Conservation (phyloP, 2,888 invertebrate genomes). For the Hemaris fuciformis region DNA sequence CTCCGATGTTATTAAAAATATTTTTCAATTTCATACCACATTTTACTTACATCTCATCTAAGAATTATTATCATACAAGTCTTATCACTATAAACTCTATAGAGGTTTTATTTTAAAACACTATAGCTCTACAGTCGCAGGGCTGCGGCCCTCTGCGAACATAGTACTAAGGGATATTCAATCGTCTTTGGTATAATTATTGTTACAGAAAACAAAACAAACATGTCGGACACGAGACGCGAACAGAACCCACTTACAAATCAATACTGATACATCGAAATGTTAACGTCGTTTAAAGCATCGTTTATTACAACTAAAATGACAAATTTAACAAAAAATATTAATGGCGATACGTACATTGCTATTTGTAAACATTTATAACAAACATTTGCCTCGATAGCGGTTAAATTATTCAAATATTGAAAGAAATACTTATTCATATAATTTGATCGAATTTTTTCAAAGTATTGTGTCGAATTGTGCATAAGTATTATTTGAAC, state of each 20-base stretch:
- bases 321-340: slow-evolving; percentile 48
- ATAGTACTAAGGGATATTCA: slow-evolving; percentile 74
- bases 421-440: background rate
- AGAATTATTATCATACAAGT: slow-evolving; percentile 73
- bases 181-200: slow-evolving; percentile 78
- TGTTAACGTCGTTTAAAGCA: slow-evolving; percentile 72
- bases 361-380: slow-evolving; percentile 1
- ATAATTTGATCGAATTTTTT: background rate
- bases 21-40: slow-evolving; percentile 60
- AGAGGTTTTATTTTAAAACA: slow-evolving; percentile 68
- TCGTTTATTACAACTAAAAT: slow-evolving; percentile 62
- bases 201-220: slow-evolving; percentile 69
- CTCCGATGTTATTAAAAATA: slow-evolving; percentile 76
- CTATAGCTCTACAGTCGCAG: slow-evolving; percentile 53
- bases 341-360: slow-evolving; percentile 5
- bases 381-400: background rate
- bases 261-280: slow-evolving; percentile 74
- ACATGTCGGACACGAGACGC: slow-evolving; percentile 51
- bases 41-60: slow-evolving; percentile 54
- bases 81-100: slow-evolving; percentile 70
- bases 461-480: slow-evolving; percentile 1
- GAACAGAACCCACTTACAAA: slow-evolving; percentile 46
- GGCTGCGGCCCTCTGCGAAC: slow-evolving; percentile 46
- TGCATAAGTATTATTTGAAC: slow-evolving; percentile 10
- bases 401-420: background rate